Evolutionary conservation across 2,888 invertebrate genomes (phyloP).

Genomic region (Leptothorax acervorum): DNA sequence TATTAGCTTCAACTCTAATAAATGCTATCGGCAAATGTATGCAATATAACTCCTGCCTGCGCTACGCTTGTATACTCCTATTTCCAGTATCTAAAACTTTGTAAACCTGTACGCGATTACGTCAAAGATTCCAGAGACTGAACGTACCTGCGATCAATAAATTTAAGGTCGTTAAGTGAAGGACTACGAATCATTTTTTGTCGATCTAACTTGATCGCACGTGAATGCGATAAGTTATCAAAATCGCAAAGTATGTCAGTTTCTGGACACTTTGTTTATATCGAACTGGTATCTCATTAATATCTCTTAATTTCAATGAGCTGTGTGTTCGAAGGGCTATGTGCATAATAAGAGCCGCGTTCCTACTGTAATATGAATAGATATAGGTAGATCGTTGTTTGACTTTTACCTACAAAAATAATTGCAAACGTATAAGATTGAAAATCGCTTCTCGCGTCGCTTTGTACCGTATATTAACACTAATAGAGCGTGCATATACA

Average conservation of each 20-base stretch:
- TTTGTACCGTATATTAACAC: background rate
- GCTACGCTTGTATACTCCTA: background rate
- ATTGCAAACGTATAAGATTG: conserved; percentile 24
- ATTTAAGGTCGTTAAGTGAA: conserved; percentile 7
- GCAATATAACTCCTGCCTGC: background rate
- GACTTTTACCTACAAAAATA: conserved; percentile 49
- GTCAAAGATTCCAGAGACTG: background rate
- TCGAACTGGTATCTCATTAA: conserved; percentile 4
- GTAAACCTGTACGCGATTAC: conserved; percentile 20
- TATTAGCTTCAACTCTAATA: conserved; percentile 9
- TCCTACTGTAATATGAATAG: conserved; percentile 10
- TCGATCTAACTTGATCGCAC: background rate
- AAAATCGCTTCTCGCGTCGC: conserved; percentile 9
- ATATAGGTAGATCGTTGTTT: conserved; percentile 46
- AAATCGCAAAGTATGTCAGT: background rate
- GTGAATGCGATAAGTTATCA: background rate
- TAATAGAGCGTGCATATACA: conserved; percentile 3
- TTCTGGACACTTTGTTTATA: conserved; percentile 32
- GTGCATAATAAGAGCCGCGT: conserved; percentile 20
- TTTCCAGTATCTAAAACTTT: conserved; percentile 20
- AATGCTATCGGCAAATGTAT: conserved; percentile 12
- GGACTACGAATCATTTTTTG: background rate
- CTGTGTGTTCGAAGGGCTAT: conserved; percentile 16
- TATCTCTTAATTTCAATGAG: conserved; percentile 20
- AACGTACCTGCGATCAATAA: conserved; percentile 6